Evolutionary conservation across 2,113 vertebrate species (phyloP), one percentile per base, ranked within the genome.

Genomic region (Paramormyrops kingsleyae): DNA sequence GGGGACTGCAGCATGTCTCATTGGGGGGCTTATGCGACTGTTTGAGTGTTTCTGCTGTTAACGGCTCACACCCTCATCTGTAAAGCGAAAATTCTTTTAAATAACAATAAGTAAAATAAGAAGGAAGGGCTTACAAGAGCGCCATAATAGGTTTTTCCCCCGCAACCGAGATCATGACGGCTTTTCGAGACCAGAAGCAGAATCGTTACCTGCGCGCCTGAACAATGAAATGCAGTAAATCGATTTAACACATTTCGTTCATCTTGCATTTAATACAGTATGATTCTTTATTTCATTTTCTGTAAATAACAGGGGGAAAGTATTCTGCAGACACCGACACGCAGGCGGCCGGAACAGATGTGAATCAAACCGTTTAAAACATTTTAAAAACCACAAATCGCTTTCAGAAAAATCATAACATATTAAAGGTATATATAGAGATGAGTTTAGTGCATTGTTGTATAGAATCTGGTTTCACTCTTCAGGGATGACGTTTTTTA

Each of bases 1-100:
- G 21, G 87, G 91, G 93, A 95, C 92, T 95, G 88, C 95, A 88
- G 80, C 17, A 15, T n/a, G 2, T n/a, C 3, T 31, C 46, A 44
- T 52, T 86, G 44, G 9, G 44, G 44, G 53, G 53, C 53, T 19
- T 85, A 19, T 47, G 42, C 47, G 46, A 50, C 44, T n/a, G 46
- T 21, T 74, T 50, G 31, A 39, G 27, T 9, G 21, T 8, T 85
- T n/a, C 42, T 85, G 44, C 1, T 39, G 85, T 53, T 31, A 12
- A 15, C 46, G 17, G n/a, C n/a, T n/a, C 49, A 44, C 15, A 24
- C 13, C 84, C 46, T 47, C 83, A 8, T n/a, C 4, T 50, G n/a
- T n/a, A 87, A 27, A 53, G 4, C 13, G 15, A 56, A 52, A 52
- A 35, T 19, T 5, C 4, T 56, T 56, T 87, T 6, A 53, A 35